Evolutionary conservation across 1,140 invertebrate species (phyloP).

Genomic region (Panonychus citri): DNA sequence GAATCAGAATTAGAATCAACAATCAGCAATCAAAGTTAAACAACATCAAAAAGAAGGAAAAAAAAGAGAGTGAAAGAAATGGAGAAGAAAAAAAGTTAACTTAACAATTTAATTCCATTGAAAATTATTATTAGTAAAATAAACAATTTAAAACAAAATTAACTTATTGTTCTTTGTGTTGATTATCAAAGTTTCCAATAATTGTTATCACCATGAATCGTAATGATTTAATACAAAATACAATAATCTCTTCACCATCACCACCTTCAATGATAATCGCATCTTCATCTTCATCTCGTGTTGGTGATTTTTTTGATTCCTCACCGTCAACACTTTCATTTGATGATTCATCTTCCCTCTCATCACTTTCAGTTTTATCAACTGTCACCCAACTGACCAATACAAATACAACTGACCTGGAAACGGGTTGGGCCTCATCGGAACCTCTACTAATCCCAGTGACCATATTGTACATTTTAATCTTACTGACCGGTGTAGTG

Average conservation of each 20-base stretch:
- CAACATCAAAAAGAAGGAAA: neutral
- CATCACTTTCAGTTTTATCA: neutral
- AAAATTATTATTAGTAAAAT: no score
- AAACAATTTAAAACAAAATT: neutral
- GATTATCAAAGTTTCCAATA: neutral
- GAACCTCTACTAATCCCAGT: slow-evolving; percentile 15
- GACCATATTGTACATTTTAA: slow-evolving; percentile 21
- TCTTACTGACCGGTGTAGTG: slow-evolving; percentile 25
- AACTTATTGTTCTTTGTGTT: neutral
- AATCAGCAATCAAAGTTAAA: neutral
- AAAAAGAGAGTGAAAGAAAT: neutral
- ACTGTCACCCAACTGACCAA: neutral
- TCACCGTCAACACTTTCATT: neutral
- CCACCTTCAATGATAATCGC: neutral
- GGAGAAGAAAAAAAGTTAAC: neutral
- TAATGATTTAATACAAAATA: neutral
- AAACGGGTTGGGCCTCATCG: slow-evolving; percentile 5
- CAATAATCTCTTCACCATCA: neutral
- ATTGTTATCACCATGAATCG: neutral
- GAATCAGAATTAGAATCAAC: neutral
- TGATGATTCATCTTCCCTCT: neutral
- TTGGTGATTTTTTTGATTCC: neutral
- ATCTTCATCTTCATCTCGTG: neutral
- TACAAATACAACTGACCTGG: neutral
- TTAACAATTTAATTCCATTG: no score